Percentiles rank a stretch among this genome's conserved stretches.
Evolutionary conservation across 2,888 invertebrate species (phyloP).

Genomic region (Kuschelorhynchus macadamiae): DNA sequence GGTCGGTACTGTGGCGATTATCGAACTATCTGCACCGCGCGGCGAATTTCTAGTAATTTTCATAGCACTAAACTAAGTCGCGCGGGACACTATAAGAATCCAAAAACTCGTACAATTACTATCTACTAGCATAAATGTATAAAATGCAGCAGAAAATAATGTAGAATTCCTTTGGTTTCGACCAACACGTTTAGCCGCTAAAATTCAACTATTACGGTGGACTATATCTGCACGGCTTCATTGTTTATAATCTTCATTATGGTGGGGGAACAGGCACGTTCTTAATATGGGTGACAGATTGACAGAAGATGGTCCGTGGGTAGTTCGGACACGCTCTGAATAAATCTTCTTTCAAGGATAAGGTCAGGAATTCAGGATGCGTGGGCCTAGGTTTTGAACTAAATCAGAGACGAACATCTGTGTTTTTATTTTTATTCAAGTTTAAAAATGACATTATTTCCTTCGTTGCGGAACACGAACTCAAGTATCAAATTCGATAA

Average conservation of each 20-base stretch:
- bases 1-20: conserved; percentile 63
- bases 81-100: conserved; percentile 45
- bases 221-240: conserved; percentile 2
- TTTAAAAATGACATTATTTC: too few species aligned
- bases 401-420: conserved; percentile 7
- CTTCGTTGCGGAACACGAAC: too few species aligned
- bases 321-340: conserved; percentile 32
- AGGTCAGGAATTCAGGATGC: conserved; percentile 33
- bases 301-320: conserved; percentile 39
- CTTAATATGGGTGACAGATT: conserved; percentile 33
- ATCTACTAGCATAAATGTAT: conserved; percentile 44
- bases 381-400: conserved; percentile 23
- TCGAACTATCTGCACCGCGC: conserved; percentile 61
- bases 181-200: conserved; percentile 28
- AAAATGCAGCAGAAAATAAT: conserved; percentile 59
- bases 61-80: conserved; percentile 51
- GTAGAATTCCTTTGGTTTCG: conserved; percentile 49
- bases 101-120: conserved; percentile 59
- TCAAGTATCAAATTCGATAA: too few species aligned
- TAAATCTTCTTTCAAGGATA: conserved; percentile 34
- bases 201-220: conserved; percentile 34
- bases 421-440: conserved; percentile 3
- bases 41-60: conserved; percentile 54
- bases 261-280: conserved; percentile 22
- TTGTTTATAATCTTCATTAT: conserved; percentile 37